Conservation (phyloP, 2,888 invertebrate species). For the Dicycla oo region DNA sequence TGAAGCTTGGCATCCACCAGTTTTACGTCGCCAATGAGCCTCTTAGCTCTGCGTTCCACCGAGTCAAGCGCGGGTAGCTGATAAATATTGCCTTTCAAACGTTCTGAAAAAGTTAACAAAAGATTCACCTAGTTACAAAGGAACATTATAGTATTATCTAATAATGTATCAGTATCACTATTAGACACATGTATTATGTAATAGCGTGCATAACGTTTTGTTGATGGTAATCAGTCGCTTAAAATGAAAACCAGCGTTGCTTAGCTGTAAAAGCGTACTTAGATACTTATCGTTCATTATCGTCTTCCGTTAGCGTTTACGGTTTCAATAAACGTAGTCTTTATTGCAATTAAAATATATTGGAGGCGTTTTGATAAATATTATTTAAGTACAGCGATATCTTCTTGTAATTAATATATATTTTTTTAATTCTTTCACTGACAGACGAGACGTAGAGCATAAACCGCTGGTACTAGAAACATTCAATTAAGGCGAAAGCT, state of each 20-base stretch:
- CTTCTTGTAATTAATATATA: no score
- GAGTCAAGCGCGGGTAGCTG: no score
- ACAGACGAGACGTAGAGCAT: no score
- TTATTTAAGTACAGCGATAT: background rate
- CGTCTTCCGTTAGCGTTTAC: slow-evolving; percentile 53
- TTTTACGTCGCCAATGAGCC: no score
- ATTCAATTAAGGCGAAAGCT: no score
- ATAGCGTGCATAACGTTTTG: slow-evolving; percentile 48
- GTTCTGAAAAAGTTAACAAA: no score
- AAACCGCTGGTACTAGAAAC: no score
- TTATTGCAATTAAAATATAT: slow-evolving; percentile 4
- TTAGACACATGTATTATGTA: slow-evolving; percentile 56
- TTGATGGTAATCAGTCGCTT: slow-evolving; percentile 48
- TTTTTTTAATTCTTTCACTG: no score
- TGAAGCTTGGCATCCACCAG: no score
- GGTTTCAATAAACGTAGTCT: slow-evolving; percentile 18
- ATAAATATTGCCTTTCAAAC: no score
- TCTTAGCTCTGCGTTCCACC: no score
- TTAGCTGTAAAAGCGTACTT: slow-evolving; percentile 41
- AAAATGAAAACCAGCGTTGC: slow-evolving; percentile 53
- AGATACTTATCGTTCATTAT: slow-evolving; percentile 55
- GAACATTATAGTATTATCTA: background rate
- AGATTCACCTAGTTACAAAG: no score
- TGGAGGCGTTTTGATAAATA: background rate
- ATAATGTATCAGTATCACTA: slow-evolving; percentile 6